These are phyloP conservation scores for Pseudotriccus pelzelni DNA, from an alignment of 2,797 vertebrate species.

Conservation along the genomic window DNA sequence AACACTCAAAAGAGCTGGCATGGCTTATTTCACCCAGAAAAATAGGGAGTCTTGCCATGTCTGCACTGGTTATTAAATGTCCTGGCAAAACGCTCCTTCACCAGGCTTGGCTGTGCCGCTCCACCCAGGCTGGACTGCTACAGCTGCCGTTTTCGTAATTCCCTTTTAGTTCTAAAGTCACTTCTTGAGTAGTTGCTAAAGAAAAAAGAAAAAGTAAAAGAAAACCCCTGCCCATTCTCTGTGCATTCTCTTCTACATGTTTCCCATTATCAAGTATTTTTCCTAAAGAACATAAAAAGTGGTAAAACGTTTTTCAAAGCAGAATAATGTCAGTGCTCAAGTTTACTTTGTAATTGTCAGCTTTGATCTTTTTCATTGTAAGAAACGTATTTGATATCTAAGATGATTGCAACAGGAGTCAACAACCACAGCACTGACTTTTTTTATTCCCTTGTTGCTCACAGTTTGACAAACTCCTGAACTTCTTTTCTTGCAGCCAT, in stretches of 20 bases:
- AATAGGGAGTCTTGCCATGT: background rate
- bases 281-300: background rate
- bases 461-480: background rate
- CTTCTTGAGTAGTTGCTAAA: background rate
- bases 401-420: background rate
- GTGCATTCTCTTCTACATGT: accelerated
- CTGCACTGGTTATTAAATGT: background rate
- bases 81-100: background rate
- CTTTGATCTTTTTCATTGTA: background rate
- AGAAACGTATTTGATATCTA: background rate
- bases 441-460: background rate
- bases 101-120: background rate
- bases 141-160: background rate
- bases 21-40: background rate
- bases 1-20: background rate
- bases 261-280: background rate
- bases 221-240: background rate
- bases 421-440: background rate
- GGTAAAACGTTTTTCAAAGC: background rate
- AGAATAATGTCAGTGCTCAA: background rate
- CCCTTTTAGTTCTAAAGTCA: background rate
- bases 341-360: background rate
- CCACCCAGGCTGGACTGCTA: background rate
- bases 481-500: background rate
- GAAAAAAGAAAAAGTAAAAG: background rate